These are phyloP conservation scores for Liolophura sinensis DNA, from an alignment of 1,140 invertebrate genomes.

Conservation along the genomic window DNA sequence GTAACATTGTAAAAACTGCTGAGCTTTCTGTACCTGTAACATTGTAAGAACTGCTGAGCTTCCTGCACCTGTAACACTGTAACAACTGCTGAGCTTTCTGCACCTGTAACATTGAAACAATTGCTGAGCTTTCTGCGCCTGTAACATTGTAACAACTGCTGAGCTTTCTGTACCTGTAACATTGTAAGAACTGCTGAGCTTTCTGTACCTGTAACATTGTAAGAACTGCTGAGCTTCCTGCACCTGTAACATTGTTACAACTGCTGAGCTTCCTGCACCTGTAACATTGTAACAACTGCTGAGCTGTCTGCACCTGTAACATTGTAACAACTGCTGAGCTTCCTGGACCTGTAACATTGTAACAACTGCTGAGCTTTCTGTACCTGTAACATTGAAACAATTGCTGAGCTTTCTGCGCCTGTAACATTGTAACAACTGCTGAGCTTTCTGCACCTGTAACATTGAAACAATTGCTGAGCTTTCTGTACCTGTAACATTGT, in stretches of 20 bases:
- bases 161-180: neutral
- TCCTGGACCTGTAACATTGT: too few relatives aligned
- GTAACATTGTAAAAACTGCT: slow-evolving; percentile 1
- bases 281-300: neutral
- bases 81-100: slow-evolving; percentile 2
- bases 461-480: too few relatives aligned
- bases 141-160: neutral
- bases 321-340: neutral
- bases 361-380: neutral
- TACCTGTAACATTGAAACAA: too few relatives aligned
- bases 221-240: neutral
- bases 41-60: slow-evolving; percentile 4
- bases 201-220: neutral
- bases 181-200: neutral
- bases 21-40: slow-evolving; percentile 4
- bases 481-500: too few relatives aligned
- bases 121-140: neutral
- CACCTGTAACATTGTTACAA: neutral
- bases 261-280: neutral
- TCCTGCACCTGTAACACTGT: slow-evolving; percentile 3
- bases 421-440: too few relatives aligned
- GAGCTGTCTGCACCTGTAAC: too few relatives aligned
- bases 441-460: too few relatives aligned
- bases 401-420: too few relatives aligned
- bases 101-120: slow-evolving; percentile 3